Percentiles rank a stretch among this genome's conserved stretches.
phyloP scores from a whole-genome alignment of 2,113 vertebrate species.

The Macquaria ambigua region DNA sequence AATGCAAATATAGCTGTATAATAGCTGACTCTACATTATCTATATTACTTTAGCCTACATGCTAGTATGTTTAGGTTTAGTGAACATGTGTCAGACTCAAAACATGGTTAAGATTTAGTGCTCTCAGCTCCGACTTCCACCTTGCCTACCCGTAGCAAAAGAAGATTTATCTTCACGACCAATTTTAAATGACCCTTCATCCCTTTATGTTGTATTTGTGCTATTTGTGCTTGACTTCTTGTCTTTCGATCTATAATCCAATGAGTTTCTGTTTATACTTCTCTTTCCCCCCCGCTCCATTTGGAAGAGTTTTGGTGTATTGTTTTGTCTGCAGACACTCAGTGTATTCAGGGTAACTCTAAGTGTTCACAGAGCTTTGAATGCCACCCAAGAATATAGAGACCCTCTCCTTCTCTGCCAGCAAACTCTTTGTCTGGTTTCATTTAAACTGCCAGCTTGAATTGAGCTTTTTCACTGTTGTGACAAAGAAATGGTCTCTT shows the following conservation, averaged over 20 bases:
- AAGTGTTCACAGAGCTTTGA: constrained; percentile 51
- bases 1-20: neutral
- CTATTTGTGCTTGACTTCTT: neutral
- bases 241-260: neutral
- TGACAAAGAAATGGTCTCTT: neutral
- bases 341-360: constrained; percentile 3
- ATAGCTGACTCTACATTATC: no score
- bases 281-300: neutral
- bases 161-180: neutral
- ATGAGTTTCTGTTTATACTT: neutral
- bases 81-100: neutral
- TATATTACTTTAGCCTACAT: no score
- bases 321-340: constrained; percentile 27
- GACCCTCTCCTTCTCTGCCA: constrained; percentile 16
- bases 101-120: neutral
- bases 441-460: constrained; percentile 33
- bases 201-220: neutral
- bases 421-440: constrained; percentile 41
- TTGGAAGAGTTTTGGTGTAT: constrained; percentile 27
- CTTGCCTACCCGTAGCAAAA: no score
- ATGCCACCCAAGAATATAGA: constrained; percentile 56
- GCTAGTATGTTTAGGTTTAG: neutral
- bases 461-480: neutral
- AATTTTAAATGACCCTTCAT: neutral
- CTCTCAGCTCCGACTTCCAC: neutral